Percentiles rank a stretch among this genome's conserved stretches.
phyloP scores from a whole-genome alignment of 2,888 invertebrate species.

The Aproaerema taeniolella region DNA sequence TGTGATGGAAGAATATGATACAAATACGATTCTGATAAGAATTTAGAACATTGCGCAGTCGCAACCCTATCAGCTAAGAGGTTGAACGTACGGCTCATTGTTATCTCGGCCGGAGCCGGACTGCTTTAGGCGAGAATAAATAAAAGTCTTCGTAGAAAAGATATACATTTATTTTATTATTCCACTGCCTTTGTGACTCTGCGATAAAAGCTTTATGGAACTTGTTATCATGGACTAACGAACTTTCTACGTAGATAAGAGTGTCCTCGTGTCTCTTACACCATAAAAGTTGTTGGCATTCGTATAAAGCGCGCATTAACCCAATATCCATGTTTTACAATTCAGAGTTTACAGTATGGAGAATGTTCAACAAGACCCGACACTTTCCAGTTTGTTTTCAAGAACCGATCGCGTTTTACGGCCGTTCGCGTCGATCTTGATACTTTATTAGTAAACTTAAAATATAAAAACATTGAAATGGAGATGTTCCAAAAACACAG shows the following conservation, averaged over 20 bases:
- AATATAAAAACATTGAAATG: too few relatives aligned
- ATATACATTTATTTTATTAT: slow-evolving; percentile 70
- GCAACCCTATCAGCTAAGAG: too few relatives aligned
- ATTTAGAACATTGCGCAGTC: too few relatives aligned
- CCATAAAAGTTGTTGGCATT: slow-evolving; percentile 17
- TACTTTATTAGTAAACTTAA: too few relatives aligned
- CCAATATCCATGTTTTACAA: not conserved
- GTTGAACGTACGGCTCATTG: slow-evolving; percentile 68
- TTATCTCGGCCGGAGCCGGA: slow-evolving; percentile 53
- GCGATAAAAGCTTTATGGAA: slow-evolving; percentile 67
- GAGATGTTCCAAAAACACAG: too few relatives aligned
- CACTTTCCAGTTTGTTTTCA: too few relatives aligned
- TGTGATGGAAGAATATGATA: too few relatives aligned
- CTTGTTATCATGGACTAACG: slow-evolving; percentile 58
- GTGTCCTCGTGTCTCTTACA: slow-evolving; percentile 9
- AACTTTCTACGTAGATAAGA: slow-evolving; percentile 45
- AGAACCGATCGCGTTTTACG: too few relatives aligned
- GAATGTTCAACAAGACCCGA: too few relatives aligned
- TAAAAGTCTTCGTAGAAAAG: slow-evolving; percentile 70
- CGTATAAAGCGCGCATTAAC: slow-evolving; percentile 16
- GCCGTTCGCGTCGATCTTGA: too few relatives aligned
- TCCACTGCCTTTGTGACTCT: slow-evolving; percentile 48
- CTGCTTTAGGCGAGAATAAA: slow-evolving; percentile 67
- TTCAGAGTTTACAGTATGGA: too few relatives aligned
- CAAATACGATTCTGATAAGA: too few relatives aligned